phyloP scores from a whole-genome alignment of 2,888 invertebrate genomes.

The Carterocephalus palaemon region DNA sequence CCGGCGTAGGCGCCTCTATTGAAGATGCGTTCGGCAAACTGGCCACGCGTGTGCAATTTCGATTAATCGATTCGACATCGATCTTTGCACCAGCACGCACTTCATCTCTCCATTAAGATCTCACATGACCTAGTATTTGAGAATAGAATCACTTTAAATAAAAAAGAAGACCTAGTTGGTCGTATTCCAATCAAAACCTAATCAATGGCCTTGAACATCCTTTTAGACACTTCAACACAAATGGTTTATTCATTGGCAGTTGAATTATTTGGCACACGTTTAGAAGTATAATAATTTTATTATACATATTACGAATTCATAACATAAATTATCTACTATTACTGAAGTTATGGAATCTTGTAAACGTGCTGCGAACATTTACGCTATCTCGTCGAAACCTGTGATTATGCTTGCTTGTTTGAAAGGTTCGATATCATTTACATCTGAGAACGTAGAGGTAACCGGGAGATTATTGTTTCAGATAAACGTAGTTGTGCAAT shows the following conservation, averaged over 20 bases:
- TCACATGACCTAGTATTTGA: constrained; percentile 52
- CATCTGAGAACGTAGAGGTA: constrained; percentile 26
- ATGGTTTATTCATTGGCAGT: constrained; percentile 6
- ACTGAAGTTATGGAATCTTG: constrained; percentile 14
- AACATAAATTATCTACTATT: constrained; percentile 8
- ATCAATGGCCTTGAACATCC: constrained; percentile 33
- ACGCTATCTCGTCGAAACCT: constrained; percentile 7
- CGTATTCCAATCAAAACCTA: constrained; percentile 32
- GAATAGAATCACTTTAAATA: constrained; percentile 37
- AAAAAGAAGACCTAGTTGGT: constrained; percentile 32
- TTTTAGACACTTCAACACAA: background rate
- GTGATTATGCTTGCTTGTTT: constrained; percentile 23
- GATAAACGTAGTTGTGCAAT: constrained; percentile 25
- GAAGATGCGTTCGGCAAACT: constrained; percentile 49
- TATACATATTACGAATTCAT: background rate
- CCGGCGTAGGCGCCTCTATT: constrained; percentile 73
- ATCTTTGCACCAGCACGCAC: constrained; percentile 71
- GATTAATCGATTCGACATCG: constrained; percentile 75
- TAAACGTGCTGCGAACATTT: constrained; percentile 14
- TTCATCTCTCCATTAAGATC: constrained; percentile 65
- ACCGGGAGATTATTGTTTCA: constrained; percentile 24
- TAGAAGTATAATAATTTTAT: constrained; percentile 13
- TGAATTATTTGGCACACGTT: constrained; percentile 1
- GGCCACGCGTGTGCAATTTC: constrained; percentile 63
- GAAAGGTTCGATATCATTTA: constrained; percentile 24